Conservation (phyloP, 2,113 vertebrate genomes). For the Macquaria ambigua region DNA sequence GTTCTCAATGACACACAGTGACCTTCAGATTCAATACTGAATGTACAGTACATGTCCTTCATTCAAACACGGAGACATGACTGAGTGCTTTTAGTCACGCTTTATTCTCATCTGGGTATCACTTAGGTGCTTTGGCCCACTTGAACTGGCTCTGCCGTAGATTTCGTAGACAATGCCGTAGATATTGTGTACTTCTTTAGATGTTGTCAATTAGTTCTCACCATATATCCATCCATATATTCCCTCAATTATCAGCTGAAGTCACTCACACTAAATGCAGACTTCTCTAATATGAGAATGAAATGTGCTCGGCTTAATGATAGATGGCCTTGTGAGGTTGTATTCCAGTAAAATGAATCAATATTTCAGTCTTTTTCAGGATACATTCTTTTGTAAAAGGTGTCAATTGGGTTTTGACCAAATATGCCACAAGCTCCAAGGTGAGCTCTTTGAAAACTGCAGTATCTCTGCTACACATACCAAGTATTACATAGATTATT, state of each 20-base stretch:
- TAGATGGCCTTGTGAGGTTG: slow-evolving; percentile 14
- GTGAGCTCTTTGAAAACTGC: slow-evolving; percentile 14
- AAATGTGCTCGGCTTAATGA: slow-evolving; percentile 23
- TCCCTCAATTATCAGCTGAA: neutral
- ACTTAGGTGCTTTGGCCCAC: slow-evolving; percentile 3
- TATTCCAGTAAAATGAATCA: slow-evolving; percentile 45
- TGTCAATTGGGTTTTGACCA: slow-evolving; percentile 19
- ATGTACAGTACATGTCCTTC: slow-evolving; percentile 27
- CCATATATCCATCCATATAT: neutral
- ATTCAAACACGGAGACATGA: slow-evolving; percentile 10
- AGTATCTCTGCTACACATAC: neutral
- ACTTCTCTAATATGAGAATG: neutral
- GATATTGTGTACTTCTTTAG: neutral
- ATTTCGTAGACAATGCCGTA: too few species aligned
- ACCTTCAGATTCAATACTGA: slow-evolving; percentile 43
- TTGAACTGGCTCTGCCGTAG: neutral
- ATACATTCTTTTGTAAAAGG: slow-evolving; percentile 26
- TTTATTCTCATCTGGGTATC: slow-evolving; percentile 26
- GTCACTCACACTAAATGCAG: neutral
- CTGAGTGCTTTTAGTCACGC: slow-evolving; percentile 15
- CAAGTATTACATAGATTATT: neutral
- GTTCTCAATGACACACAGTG: slow-evolving; percentile 12
- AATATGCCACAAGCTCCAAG: slow-evolving; percentile 4
- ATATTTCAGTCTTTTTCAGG: slow-evolving; percentile 35
- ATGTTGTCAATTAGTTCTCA: neutral